Base-by-base conservation (phyloP, 2,797 vertebrate genomes). In the Pterois miles region DNA sequence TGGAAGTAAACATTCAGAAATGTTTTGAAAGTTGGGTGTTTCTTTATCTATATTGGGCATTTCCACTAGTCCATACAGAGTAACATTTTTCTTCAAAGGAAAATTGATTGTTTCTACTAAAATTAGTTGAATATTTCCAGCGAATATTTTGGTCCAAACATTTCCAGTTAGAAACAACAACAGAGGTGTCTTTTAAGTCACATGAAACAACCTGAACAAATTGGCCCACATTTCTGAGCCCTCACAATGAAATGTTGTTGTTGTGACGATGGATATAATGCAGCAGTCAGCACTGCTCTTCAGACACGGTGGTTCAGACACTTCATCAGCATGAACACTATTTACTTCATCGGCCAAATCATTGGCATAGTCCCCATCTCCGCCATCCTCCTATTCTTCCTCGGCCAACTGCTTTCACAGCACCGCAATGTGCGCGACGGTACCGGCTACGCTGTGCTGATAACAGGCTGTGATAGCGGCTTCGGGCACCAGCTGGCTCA, bases 381-480 rank as follows among this genome's bases (percentile, higher is more conserved):
- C 1, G 73, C 16, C 22, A 0, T 77, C 8, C 36, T 91, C 43
- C 50, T 92, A 65, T 56, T 85, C 18, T 0, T 74, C 20, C 11
- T 87, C 0, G 18, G 54, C 52, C 68, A 78, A 53, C 25, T 91
- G 60, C 0, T 84, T 20, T 76, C 67, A 60, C 22, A 16, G 23
- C 57, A 4, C 5, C 0, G 58, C 48, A 13, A 9, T 0, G 5
- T 52, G 48, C 33, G 18, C 62, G 78, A 78, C 3, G 36, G 81
- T 0, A 11, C 1, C 1, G 85, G 84, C 63, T 23, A 25, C 3
- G 91, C 70, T 0, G 89, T 90, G 73, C 85, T 93, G 66, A 85
- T 93, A 23, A 93, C 90, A 0, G 92, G 91, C 80, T 93, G 92
- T 9, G 92, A 94, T 84, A 91, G 86, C 23, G 91, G 93, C 67